A percentile compares a stretch with the other conserved stretches of the same genome.
Conservation (phyloP, 2,113 vertebrate genomes). For the Trematomus loennbergii region DNA sequence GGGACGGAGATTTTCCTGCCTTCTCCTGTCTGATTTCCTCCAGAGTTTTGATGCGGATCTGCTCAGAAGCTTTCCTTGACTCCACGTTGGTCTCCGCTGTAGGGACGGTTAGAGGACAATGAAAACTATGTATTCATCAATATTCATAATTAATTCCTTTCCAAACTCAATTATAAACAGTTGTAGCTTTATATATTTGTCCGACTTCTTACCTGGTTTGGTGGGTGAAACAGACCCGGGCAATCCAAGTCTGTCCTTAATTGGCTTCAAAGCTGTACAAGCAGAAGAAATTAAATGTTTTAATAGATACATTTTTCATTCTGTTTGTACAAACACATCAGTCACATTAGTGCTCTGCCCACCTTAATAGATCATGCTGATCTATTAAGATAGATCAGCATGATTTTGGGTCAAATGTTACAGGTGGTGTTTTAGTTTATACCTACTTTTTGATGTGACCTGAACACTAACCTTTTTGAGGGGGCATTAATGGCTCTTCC, state of each 20-base stretch:
- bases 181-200: background rate
- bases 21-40: constrained; percentile 94
- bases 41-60: constrained; percentile 92
- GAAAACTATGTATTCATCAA: background rate
- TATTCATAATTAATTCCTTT: background rate
- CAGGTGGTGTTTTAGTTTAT: background rate
- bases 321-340: background rate
- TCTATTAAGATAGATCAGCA: background rate
- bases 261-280: constrained; percentile 78
- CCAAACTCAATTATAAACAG: background rate
- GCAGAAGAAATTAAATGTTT: background rate
- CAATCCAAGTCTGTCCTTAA: constrained; percentile 88
- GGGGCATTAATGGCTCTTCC: constrained; percentile 51
- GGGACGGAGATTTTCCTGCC: constrained; percentile 82
- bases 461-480: constrained; percentile 82
- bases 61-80: constrained; percentile 71
- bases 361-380: no score
- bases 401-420: background rate
- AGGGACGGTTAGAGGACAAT: background rate
- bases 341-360: background rate
- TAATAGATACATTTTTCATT: background rate
- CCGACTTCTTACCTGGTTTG: constrained; percentile 75
- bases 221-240: constrained; percentile 59
- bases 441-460: background rate
- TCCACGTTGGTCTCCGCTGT: constrained; percentile 68